A percentile compares a stretch with the other conserved stretches of the same genome.
phyloP scores from a whole-genome alignment of 2,113 vertebrate genomes.

The Megaceryle maxima region DNA sequence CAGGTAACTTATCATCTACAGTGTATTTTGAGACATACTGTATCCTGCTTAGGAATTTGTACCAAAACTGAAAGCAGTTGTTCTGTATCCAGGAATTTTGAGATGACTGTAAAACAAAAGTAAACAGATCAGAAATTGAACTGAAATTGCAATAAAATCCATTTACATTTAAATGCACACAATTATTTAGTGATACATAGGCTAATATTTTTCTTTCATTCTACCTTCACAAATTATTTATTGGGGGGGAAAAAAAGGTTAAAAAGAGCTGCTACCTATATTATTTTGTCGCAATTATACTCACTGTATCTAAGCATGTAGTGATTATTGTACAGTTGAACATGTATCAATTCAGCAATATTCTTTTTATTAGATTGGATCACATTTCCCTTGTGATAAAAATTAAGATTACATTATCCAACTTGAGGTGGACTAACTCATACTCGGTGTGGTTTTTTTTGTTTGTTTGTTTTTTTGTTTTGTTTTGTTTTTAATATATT shows the following conservation, averaged over 20 bases:
- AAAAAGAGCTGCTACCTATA: neutral
- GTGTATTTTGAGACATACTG: conserved; percentile 76
- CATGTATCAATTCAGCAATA: neutral
- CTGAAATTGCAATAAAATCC: neutral
- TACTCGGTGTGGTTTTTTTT: too few relatives aligned
- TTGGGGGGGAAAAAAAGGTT: neutral
- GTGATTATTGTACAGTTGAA: neutral
- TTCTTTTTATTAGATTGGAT: neutral
- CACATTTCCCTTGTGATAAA: neutral
- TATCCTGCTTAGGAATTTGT: conserved; percentile 96
- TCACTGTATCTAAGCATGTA: neutral
- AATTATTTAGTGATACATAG: neutral
- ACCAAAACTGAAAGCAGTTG: conserved; percentile 93
- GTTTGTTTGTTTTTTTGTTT: too few relatives aligned
- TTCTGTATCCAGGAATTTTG: conserved; percentile 93
- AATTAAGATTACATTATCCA: neutral
- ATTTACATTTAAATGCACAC: neutral
- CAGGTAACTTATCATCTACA: neutral
- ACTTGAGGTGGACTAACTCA: neutral
- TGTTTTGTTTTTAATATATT: neutral
- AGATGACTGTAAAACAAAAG: conserved; percentile 83
- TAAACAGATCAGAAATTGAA: neutral
- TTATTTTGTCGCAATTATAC: neutral
- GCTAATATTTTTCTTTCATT: neutral
- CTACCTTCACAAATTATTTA: neutral